Evolutionary conservation across 2,797 vertebrate genomes (phyloP), one percentile per base, ranked within the genome.

Genomic region (Halcyon badia): DNA sequence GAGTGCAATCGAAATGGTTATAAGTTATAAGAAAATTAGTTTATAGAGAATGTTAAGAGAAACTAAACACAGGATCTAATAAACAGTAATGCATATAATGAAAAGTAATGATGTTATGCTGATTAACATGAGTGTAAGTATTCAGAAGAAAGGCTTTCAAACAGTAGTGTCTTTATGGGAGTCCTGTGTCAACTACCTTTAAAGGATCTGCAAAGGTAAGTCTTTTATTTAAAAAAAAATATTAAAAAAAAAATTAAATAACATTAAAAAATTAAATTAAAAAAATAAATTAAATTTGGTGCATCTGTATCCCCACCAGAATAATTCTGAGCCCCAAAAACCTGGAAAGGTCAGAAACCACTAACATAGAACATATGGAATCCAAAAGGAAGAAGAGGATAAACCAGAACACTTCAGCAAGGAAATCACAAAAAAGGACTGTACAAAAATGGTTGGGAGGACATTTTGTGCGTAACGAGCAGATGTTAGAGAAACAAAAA

Each of bases 61-160:
- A 80, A 80, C 18, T 48, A 75, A 87, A 81, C 56, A 35, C 24
- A 42, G 68, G n/a, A 83, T 19, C 58, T 89, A 92, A 92, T 90
- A 77, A 95, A 58, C 25, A 73, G 37, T 91, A 94, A 70, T 66
- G 71, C 48, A 73, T 84, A 33, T 68, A 89, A 96, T 92, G 68
- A 96, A 87, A 92, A 79, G 42, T 89, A 94, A 96, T 48, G 33
- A 52, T 12, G 11, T 83, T 94, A 28, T 42, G 9, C 61, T 78
- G 69, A 91, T 81, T 68, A 94, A 68, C 41, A 6, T 15, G 56
- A 92, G 62, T 60, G 57, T 60, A 82, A 85, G 39, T 60, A 71
- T 83, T 78, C 75, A 83, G 61, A 89, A 92, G 30, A 80, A 83
- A 87, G 35, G 39, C 41, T 96, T 83, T 86, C 48, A 80, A 78